Evolutionary conservation across 1,140 invertebrate genomes (phyloP).

Genomic region (Scaptodrosophila lebanonensis): DNA sequence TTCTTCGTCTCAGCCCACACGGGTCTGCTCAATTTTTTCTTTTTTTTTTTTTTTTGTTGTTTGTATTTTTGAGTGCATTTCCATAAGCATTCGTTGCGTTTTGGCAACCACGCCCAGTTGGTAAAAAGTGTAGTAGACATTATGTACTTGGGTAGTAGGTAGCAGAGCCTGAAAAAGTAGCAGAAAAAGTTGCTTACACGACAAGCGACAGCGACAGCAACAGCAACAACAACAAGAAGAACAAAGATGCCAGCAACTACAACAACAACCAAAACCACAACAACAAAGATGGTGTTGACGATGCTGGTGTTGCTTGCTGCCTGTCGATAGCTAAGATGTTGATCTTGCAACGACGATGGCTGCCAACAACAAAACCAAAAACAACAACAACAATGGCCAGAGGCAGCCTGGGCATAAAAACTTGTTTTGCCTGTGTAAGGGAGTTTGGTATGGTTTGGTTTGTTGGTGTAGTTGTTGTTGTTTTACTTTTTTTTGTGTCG

Average conservation of each 20-base stretch:
- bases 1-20: background rate
- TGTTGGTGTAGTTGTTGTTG: slow-evolving; percentile 44
- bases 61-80: background rate
- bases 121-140: background rate
- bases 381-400: slow-evolving; percentile 53
- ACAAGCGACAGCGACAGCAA: slow-evolving; percentile 31
- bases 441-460: too few relatives aligned
- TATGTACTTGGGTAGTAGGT: background rate
- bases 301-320: slow-evolving; percentile 42
- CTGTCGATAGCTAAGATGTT: slow-evolving; percentile 73
- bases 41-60: too few relatives aligned
- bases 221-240: slow-evolving; percentile 4
- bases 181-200: slow-evolving; percentile 5
- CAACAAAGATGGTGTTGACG: slow-evolving; percentile 51
- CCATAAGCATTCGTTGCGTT: background rate
- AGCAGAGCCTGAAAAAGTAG: background rate
- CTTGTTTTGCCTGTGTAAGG: slow-evolving; percentile 74
- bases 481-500: slow-evolving; percentile 18
- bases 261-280: slow-evolving; percentile 11
- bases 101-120: background rate
- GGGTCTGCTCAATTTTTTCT: background rate
- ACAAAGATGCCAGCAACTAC: background rate
- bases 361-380: slow-evolving; percentile 27
- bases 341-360: slow-evolving; percentile 62
- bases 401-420: slow-evolving; percentile 45